These are phyloP conservation scores for Margaritifera margaritifera DNA, from an alignment of 2,888 invertebrate species.

Conservation along the genomic window DNA sequence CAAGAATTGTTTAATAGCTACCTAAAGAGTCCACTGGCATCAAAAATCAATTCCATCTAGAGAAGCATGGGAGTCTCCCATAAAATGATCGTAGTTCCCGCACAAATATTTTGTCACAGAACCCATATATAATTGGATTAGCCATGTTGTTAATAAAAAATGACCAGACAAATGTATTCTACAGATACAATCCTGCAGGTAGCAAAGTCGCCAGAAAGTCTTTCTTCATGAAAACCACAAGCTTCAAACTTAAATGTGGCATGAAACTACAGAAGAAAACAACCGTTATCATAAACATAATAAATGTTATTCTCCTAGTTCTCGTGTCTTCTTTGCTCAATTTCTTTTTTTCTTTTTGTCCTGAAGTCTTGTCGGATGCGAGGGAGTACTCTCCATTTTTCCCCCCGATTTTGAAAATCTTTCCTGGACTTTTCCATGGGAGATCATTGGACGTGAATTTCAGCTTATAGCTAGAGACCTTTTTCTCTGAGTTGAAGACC, in stretches of 20 bases:
- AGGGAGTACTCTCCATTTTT: too few relatives aligned
- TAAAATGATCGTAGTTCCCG: constrained; percentile 5
- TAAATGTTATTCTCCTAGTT: constrained; percentile 31
- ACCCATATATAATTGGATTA: constrained; percentile 38
- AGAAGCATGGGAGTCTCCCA: too few relatives aligned
- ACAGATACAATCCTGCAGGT: constrained; percentile 19
- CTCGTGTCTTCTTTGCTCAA: constrained; percentile 25
- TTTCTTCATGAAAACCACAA: constrained; percentile 16
- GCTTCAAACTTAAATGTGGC: constrained; percentile 31
- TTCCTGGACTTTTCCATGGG: too few relatives aligned
- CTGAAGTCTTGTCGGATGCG: too few relatives aligned
- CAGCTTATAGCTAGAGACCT: too few relatives aligned
- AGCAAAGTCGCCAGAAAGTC: constrained; percentile 25
- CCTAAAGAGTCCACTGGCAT: too few relatives aligned
- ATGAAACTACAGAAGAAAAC: constrained; percentile 36
- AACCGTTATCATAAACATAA: constrained; percentile 33
- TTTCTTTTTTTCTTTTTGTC: constrained; percentile 1
- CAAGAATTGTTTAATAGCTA: too few relatives aligned
- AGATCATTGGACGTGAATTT: too few relatives aligned
- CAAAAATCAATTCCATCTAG: too few relatives aligned
- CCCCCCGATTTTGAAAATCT: too few relatives aligned
- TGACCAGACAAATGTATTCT: constrained; percentile 38
- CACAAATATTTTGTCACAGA: constrained; percentile 30
- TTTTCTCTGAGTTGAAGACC: too few relatives aligned
- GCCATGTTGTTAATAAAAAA: constrained; percentile 40